Percentiles rank a stretch among this genome's conserved stretches.
Evolutionary conservation across 2,888 invertebrate species (phyloP).

Genomic region (Chrysolina americana): DNA sequence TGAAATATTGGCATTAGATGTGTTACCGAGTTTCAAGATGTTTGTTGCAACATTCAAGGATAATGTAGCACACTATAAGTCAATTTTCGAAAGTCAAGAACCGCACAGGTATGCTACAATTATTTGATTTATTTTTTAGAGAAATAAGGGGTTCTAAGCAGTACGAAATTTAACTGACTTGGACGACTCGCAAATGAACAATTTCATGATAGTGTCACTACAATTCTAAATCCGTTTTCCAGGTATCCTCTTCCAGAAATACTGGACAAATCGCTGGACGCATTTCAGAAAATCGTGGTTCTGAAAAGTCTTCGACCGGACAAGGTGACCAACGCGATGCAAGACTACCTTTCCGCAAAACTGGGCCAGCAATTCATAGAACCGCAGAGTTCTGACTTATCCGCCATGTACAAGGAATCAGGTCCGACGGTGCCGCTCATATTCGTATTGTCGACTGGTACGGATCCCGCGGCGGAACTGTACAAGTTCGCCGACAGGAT

Average conservation of each 20-base stretch:
- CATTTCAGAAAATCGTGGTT: slow-evolving; percentile 84
- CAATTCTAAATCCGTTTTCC: slow-evolving; percentile 37
- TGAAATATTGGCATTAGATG: slow-evolving; percentile 82
- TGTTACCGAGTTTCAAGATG: slow-evolving; percentile 74
- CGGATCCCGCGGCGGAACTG: slow-evolving; percentile 88
- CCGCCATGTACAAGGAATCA: slow-evolving; percentile 86
- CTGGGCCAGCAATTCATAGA: slow-evolving; percentile 87
- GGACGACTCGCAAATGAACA: not conserved
- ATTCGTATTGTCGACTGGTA: slow-evolving; percentile 91
- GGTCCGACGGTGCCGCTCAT: slow-evolving; percentile 84
- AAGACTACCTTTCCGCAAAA: slow-evolving; percentile 78
- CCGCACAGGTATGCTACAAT: slow-evolving; percentile 74
- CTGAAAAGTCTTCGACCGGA: slow-evolving; percentile 88
- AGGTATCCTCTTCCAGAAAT: slow-evolving; percentile 78
- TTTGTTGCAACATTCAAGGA: slow-evolving; percentile 77
- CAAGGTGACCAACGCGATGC: slow-evolving; percentile 86
- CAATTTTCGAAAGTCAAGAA: slow-evolving; percentile 77
- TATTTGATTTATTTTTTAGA: not conserved
- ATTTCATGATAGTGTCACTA: not conserved
- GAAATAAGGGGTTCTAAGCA: too few species aligned
- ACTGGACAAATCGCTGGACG: slow-evolving; percentile 75
- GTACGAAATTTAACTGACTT: too few species aligned
- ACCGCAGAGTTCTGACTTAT: slow-evolving; percentile 88
- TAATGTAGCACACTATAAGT: slow-evolving; percentile 73
- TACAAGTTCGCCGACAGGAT: slow-evolving; percentile 88